Evolutionary conservation across 2,888 invertebrate genomes (phyloP), one percentile per base, ranked within the genome.

Genomic region (Hirtodrosophila alboralis): DNA sequence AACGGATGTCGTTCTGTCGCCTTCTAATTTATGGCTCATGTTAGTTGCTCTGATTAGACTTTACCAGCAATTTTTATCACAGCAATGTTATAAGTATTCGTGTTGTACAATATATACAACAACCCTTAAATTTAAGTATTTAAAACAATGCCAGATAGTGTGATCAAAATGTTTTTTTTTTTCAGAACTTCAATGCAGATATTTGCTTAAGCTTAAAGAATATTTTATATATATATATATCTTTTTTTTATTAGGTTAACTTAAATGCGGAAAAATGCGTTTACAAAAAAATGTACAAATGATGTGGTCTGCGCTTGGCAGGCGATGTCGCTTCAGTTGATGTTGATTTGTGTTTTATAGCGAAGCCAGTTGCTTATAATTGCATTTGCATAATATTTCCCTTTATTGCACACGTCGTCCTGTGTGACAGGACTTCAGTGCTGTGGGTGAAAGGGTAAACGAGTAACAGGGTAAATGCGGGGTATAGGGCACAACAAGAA

Each of bases 301-400:
- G 27, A 36, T 72, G 49, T 31, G 70, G 75, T 75, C 53, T 49
- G 52, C 38, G 64, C 59, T 63, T 54, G 63, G 59, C 59, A 59
- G 60, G 59, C 45, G 27, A 54, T 52, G 44, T 57, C 23, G 23
- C 44, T 57, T 45, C 23, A 30, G 28, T 56, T 57, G 30, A 34
- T 40, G 53, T 40, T 44, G 38, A 52, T 51, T 43, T 26, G 30
- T 26, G 34, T 63, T 36, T 47, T 44, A 61, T 74, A 70, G 72
- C 71, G 67, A 58, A 48, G 51, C 45, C 62, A 73, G 84, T 68
- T 79, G 71, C 74, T 80, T 76, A 83, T 80, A 80, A 80, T 80
- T 80, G 85, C 85, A 80, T 80, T 85, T 80, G 85, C 80, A 80
- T 85, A 80, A 85, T 85, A 85, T 85, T 85, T 85, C 62, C 73